phyloP scores from a whole-genome alignment of 2,113 vertebrate species.

The Nyctibius bracteatus region DNA sequence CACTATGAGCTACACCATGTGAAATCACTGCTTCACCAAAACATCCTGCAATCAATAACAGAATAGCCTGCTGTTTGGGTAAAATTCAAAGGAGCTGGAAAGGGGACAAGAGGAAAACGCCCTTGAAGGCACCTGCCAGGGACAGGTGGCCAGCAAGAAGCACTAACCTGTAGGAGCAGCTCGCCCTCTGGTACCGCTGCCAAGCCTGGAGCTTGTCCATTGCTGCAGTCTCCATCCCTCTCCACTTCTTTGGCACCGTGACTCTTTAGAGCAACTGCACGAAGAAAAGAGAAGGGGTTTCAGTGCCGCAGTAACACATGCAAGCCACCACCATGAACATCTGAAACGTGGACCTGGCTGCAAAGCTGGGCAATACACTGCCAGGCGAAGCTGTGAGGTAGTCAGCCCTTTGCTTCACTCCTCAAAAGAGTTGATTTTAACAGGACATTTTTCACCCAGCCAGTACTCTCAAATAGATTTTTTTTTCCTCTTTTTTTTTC shows the following conservation, averaged over 20 bases:
- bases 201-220: neutral
- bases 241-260: neutral
- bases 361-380: neutral
- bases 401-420: neutral
- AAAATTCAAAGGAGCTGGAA: neutral
- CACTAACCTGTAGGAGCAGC: conserved; percentile 77
- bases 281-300: neutral
- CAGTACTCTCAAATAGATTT: neutral
- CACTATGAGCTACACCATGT: neutral
- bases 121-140: neutral
- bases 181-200: conserved; percentile 68
- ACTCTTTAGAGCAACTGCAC: conserved; percentile 71
- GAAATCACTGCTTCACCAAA: neutral
- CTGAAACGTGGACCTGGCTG: neutral
- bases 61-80: neutral
- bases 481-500: neutral
- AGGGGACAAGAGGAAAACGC: neutral
- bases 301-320: conserved; percentile 31
- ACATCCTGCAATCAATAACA: neutral
- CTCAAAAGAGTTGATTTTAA: neutral
- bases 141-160: neutral
- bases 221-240: neutral
- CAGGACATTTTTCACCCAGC: neutral
- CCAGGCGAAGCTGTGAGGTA: neutral
- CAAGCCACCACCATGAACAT: neutral